Conservation (phyloP, 2,888 invertebrate genomes). For the Diplolepis rosae region DNA sequence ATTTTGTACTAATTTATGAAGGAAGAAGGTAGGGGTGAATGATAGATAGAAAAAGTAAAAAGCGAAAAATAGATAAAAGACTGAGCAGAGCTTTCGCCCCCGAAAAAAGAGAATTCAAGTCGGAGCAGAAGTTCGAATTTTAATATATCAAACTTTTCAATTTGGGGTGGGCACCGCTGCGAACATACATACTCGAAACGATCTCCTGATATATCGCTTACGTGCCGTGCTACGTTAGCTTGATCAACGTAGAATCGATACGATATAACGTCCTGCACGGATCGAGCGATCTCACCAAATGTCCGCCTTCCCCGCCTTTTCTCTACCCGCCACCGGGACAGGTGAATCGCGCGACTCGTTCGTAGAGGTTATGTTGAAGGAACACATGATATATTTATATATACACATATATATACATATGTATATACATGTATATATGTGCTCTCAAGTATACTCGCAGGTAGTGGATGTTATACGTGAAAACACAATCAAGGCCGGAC, state of each 20-base stretch:
- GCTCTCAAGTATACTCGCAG: slow-evolving; percentile 28
- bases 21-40: no score
- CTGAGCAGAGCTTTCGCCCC: neutral
- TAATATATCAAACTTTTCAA: slow-evolving; percentile 70
- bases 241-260: slow-evolving; percentile 64
- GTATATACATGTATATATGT: slow-evolving; percentile 24
- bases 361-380: neutral
- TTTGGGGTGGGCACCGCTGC: slow-evolving; percentile 55
- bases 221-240: slow-evolving; percentile 57
- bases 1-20: no score
- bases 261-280: slow-evolving; percentile 44
- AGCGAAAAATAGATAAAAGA: neutral
- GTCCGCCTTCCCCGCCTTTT: slow-evolving; percentile 40
- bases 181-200: slow-evolving; percentile 50
- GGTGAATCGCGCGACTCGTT: slow-evolving; percentile 18
- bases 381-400: neutral
- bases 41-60: no score
- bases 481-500: slow-evolving; percentile 61
- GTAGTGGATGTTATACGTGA: slow-evolving; percentile 46
- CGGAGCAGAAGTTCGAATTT: slow-evolving; percentile 50
- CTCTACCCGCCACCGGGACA: slow-evolving; percentile 2
- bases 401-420: neutral
- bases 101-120: neutral
- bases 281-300: slow-evolving; percentile 47
- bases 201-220: slow-evolving; percentile 67